Conservation (phyloP, 2,113 vertebrate genomes). For the Crypturellus undulatus region DNA sequence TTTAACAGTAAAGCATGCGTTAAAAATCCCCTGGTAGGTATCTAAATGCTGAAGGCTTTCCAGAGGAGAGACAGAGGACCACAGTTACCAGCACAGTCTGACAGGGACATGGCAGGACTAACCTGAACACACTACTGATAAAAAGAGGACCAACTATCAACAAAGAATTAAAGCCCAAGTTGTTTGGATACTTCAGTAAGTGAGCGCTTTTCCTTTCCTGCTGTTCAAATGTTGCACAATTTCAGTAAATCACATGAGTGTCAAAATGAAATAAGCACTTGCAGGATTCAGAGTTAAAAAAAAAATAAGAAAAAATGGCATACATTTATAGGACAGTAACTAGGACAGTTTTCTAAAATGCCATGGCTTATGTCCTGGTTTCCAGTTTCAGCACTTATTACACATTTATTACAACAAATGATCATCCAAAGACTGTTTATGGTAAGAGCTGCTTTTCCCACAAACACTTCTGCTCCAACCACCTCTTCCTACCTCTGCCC, state of each 20-base stretch:
- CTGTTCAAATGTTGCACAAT: not conserved
- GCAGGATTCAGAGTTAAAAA: not conserved
- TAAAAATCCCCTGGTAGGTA: not conserved
- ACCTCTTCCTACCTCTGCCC: not conserved
- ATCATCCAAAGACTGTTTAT: not conserved
- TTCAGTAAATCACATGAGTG: not conserved
- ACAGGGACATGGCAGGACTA: not conserved
- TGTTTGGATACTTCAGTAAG: not conserved
- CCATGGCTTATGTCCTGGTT: accelerated
- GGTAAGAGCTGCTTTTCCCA: not conserved
- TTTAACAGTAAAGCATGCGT: not conserved
- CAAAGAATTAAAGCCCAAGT: not conserved
- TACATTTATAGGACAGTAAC: not conserved
- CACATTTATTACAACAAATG: not conserved
- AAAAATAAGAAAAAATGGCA: not conserved
- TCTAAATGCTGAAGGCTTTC: not conserved
- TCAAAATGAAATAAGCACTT: not conserved
- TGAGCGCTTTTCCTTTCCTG: not conserved
- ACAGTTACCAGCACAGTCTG: not conserved
- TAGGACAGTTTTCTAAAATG: not conserved
- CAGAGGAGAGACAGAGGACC: not conserved
- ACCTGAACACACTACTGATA: not conserved
- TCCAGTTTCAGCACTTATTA: not conserved
- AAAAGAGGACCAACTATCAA: not conserved
- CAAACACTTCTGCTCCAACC: not conserved